These are phyloP conservation scores for Mechanitis mazaeus DNA, from an alignment of 2,888 invertebrate species.

Conservation along the genomic window DNA sequence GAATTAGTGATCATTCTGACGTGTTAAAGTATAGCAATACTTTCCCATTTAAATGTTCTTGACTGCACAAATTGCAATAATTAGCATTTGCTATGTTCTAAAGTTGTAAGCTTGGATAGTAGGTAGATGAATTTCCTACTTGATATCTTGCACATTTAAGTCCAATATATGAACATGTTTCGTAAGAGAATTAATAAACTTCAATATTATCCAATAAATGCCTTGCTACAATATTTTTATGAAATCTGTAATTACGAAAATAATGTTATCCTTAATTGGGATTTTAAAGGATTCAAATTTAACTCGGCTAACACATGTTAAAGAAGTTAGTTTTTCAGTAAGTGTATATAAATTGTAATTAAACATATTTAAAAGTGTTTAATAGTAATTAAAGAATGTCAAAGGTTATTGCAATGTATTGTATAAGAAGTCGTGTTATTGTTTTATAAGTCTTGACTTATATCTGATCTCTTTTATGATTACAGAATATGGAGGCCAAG, in stretches of 20 bases:
- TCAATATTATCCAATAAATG: slow-evolving; percentile 9
- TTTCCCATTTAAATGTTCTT: slow-evolving; percentile 46
- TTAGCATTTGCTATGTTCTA: slow-evolving; percentile 24
- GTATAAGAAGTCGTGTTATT: too few species aligned
- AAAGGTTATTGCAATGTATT: too few species aligned
- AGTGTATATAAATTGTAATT: too few species aligned
- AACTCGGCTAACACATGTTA: too few species aligned
- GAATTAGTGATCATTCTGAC: slow-evolving; percentile 15
- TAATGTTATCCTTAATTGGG: too few species aligned
- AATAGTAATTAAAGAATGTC: too few species aligned
- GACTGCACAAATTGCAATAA: slow-evolving; percentile 40
- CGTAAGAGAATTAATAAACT: neutral
- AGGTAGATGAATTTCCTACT: slow-evolving; percentile 10
- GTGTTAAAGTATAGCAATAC: slow-evolving; percentile 41
- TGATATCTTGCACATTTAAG: neutral
- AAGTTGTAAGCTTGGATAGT: slow-evolving; percentile 4
- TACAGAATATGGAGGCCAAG: too few species aligned
- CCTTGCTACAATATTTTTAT: slow-evolving; percentile 5
- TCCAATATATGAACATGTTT: neutral
- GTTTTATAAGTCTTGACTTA: too few species aligned
- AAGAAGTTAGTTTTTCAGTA: too few species aligned
- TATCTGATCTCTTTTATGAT: too few species aligned
- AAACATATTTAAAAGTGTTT: too few species aligned
- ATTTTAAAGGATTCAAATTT: neutral
- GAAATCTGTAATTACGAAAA: neutral